These are phyloP conservation scores for Morbakka virulenta DNA, from an alignment of 30 jellyfish, hydroid and myxozoan species.

Conservation along the genomic window DNA sequence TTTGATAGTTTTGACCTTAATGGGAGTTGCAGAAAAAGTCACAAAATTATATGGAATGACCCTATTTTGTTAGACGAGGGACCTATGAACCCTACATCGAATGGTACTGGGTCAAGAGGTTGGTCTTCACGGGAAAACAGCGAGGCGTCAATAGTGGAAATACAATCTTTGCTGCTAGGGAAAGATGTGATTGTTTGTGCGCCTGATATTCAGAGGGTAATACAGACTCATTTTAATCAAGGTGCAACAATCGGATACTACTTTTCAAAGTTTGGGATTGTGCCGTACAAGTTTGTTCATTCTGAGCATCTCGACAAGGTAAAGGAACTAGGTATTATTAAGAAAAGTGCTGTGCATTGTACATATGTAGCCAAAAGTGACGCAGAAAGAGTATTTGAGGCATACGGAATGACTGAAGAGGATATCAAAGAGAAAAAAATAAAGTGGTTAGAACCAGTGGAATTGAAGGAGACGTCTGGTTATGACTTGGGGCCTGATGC, in stretches of 20 bases:
- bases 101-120: conserved; percentile 36
- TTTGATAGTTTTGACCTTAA: conserved; percentile 93
- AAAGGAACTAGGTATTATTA: conserved; percentile 83
- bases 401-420: conserved; percentile 91
- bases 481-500: neutral
- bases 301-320: conserved; percentile 90
- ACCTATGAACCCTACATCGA: conserved; percentile 24
- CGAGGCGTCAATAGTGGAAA: conserved; percentile 51
- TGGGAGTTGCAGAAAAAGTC: conserved; percentile 87
- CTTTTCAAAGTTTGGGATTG: conserved; percentile 92
- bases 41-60: conserved; percentile 84
- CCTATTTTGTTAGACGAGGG: conserved; percentile 95
- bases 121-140: conserved; percentile 10
- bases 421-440: conserved; percentile 60
- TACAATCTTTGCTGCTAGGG: conserved; percentile 64
- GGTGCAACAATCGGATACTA: conserved; percentile 98
- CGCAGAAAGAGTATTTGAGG: conserved; percentile 93
- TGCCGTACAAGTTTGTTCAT: conserved; percentile 92
- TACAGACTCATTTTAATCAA: conserved; percentile 90
- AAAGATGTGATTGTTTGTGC: conserved; percentile 83
- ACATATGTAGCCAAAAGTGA: conserved; percentile 74
- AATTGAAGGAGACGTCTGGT: conserved; percentile 63
- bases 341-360: conserved; percentile 95
- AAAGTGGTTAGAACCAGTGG: conserved; percentile 65
- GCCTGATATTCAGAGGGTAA: conserved; percentile 96